These are phyloP conservation scores for Drosophila prosaltans DNA, from an alignment of 1,140 invertebrate species.

Conservation along the genomic window DNA sequence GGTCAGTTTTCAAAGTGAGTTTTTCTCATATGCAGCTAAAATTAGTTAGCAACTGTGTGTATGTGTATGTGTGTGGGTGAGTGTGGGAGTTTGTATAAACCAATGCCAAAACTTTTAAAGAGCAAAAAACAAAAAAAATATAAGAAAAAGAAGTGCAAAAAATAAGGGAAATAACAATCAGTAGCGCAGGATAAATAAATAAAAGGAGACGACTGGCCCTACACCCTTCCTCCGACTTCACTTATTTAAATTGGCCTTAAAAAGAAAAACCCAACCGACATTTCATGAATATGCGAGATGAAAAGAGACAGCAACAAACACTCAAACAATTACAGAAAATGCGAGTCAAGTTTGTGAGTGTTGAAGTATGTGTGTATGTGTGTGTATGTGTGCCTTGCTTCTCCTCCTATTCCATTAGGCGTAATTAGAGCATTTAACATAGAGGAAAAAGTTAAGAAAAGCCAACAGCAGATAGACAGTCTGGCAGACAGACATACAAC, in stretches of 20 bases:
- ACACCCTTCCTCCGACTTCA: conserved; percentile 7
- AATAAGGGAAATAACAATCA: conserved; percentile 8
- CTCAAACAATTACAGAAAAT: conserved; percentile 60
- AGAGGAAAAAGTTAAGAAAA: conserved; percentile 74
- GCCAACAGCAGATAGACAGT: conserved; percentile 50
- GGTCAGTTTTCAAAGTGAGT: conserved; percentile 22
- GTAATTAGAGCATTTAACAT: conserved; percentile 79
- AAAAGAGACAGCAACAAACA: conserved; percentile 28
- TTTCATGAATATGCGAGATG: conserved; percentile 71
- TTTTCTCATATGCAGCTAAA: not conserved
- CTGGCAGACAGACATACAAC: conserved; percentile 23
- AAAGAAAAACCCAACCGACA: conserved; percentile 68
- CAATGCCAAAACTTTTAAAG: conserved; percentile 54
- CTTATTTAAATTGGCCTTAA: conserved; percentile 72
- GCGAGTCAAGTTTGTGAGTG: conserved; percentile 26
- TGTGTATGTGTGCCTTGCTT: conserved; percentile 23
- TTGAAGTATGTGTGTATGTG: conserved; percentile 14
- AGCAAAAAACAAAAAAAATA: conserved; percentile 31
- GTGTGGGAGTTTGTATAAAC: conserved; percentile 24
- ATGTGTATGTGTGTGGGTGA: conserved; percentile 11
- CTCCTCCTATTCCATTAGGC: conserved; percentile 71
- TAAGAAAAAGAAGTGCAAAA: conserved; percentile 36
- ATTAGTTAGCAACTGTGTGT: conserved; percentile 17
- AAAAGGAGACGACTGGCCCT: conserved; percentile 22
- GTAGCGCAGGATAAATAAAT: not conserved